These are phyloP conservation scores for Acromyrmex charruanus DNA, from an alignment of 1,140 invertebrate genomes.

Conservation along the genomic window DNA sequence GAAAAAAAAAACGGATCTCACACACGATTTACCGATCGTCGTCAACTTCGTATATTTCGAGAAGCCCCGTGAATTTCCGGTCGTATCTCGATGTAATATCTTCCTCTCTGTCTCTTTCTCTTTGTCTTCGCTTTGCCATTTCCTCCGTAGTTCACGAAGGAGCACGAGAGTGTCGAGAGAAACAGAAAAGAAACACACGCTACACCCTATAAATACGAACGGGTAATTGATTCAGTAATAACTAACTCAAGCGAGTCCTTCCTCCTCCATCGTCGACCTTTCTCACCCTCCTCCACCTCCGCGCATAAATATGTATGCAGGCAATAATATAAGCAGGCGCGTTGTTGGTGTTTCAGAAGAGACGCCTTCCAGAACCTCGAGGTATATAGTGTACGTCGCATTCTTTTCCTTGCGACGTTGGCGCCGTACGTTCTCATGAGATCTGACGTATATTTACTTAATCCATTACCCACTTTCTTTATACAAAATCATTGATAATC, in stretches of 20 bases:
- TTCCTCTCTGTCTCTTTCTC: constrained; percentile 59
- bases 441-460: constrained; percentile 22
- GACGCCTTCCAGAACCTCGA: constrained; percentile 75
- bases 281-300: constrained; percentile 70
- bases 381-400: constrained; percentile 75
- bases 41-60: constrained; percentile 75
- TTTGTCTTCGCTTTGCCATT: constrained; percentile 59
- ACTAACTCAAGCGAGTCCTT: constrained; percentile 84
- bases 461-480: neutral
- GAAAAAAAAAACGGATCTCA: constrained; percentile 23
- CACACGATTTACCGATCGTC: constrained; percentile 35
- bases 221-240: constrained; percentile 86
- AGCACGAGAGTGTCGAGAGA: constrained; percentile 68
- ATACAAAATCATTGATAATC: neutral
- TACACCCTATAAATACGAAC: constrained; percentile 85
- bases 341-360: constrained; percentile 76
- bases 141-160: constrained; percentile 51
- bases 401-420: constrained; percentile 77
- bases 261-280: constrained; percentile 68
- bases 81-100: constrained; percentile 80
- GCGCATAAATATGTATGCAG: constrained; percentile 83
- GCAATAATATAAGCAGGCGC: constrained; percentile 81
- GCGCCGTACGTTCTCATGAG: constrained; percentile 20
- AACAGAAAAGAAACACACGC: constrained; percentile 82
- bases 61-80: constrained; percentile 79